Percentiles rank a stretch among this genome's conserved stretches.
phyloP scores from a whole-genome alignment of 2,797 vertebrate species.

The Lacerta agilis region DNA sequence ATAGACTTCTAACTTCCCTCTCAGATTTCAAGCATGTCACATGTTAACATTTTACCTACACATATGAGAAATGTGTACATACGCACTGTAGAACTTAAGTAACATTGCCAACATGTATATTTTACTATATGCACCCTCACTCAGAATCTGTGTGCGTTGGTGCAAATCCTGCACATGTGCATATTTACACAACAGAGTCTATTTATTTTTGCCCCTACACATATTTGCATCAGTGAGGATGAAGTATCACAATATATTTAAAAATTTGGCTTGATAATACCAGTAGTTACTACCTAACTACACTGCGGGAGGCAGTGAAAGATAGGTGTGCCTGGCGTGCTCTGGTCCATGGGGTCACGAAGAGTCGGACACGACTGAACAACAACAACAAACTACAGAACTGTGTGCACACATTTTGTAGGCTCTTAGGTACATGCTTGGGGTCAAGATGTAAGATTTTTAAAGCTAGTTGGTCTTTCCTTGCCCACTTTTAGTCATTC shows the following conservation, averaged over 20 bases:
- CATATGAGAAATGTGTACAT: not conserved
- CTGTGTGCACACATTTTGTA: not conserved
- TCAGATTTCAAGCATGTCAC: conserved; percentile 20
- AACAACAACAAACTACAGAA: not conserved
- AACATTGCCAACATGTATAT: not conserved
- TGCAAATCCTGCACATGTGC: not conserved
- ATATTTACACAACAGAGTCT: not conserved
- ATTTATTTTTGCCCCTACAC: not conserved
- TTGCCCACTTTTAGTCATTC: not conserved
- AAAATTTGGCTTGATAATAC: not conserved
- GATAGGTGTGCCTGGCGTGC: no score
- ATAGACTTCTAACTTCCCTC: conserved; percentile 12
- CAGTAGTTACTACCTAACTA: not conserved
- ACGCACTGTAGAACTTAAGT: no score
- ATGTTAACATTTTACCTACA: conserved; percentile 17
- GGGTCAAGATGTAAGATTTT: not conserved
- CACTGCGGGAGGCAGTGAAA: no score
- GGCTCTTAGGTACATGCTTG: not conserved
- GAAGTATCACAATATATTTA: not conserved
- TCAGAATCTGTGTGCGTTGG: not conserved
- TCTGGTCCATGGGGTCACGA: no score
- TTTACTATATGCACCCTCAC: not conserved
- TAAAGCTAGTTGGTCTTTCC: not conserved
- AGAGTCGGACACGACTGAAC: no score
- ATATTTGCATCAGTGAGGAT: not conserved